Conservation (phyloP, 2,797 vertebrate species). For the Parotocinclus haroldoi region DNA sequence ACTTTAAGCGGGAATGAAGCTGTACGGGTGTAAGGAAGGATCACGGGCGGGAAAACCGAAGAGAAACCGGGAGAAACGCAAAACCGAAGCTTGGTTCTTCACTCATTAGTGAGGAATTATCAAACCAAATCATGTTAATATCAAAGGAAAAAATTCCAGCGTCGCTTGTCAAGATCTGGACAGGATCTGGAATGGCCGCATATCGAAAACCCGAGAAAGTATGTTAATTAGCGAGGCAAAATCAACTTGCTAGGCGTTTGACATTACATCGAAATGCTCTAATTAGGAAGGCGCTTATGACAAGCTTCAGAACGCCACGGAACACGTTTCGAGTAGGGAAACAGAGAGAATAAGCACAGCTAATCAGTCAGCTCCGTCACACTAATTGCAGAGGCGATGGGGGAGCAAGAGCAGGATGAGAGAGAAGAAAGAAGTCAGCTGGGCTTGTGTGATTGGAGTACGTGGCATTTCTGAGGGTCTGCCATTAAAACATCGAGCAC, state of each 20-base stretch:
- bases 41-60: too few relatives aligned
- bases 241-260: conserved; percentile 59
- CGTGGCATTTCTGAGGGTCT: conserved; percentile 38
- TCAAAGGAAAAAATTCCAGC: neutral
- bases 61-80: too few relatives aligned
- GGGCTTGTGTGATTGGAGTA: conserved; percentile 40
- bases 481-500: conserved; percentile 44
- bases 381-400: conserved; percentile 36
- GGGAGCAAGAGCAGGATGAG: conserved; percentile 1
- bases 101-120: too few relatives aligned
- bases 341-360: conserved; percentile 45
- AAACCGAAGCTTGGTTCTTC: neutral
- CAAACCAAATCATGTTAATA: too few relatives aligned
- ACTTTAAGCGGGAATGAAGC: conserved; percentile 27
- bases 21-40: neutral
- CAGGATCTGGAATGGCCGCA: neutral
- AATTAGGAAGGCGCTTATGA: conserved; percentile 62
- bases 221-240: conserved; percentile 43
- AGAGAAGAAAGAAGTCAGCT: conserved; percentile 31
- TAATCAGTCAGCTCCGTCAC: conserved; percentile 33
- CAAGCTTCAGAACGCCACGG: conserved; percentile 54
- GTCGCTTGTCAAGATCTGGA: neutral
- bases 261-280: conserved; percentile 49
- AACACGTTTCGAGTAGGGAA: conserved; percentile 52
- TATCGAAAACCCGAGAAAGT: conserved; percentile 37